A percentile compares a stretch with the other conserved stretches of the same genome.
These are phyloP conservation scores for Thaumatotibia leucotreta DNA, from an alignment of 1,140 invertebrate genomes.

Conservation along the genomic window DNA sequence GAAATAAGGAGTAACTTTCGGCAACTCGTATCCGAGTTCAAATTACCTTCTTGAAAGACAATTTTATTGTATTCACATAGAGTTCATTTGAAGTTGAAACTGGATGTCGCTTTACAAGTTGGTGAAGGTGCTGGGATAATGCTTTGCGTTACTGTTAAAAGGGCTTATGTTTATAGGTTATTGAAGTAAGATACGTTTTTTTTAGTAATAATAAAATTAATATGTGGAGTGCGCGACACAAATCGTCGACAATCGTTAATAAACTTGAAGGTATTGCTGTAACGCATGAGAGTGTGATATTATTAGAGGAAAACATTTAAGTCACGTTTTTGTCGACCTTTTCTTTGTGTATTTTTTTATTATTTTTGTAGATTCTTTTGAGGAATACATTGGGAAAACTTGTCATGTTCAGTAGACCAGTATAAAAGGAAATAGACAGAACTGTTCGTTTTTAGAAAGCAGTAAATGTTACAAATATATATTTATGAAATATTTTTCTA, in stretches of 20 bases:
- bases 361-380: neutral
- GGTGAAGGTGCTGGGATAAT: neutral
- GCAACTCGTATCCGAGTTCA: neutral
- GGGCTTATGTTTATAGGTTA: neutral
- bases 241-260: neutral
- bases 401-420: neutral
- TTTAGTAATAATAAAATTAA: neutral
- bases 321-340: neutral
- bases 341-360: neutral
- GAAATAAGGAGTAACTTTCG: neutral
- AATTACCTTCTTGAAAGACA: neutral
- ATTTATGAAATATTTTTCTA: too few relatives aligned
- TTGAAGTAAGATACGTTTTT: neutral
- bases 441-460: too few relatives aligned
- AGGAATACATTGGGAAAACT: too few relatives aligned
- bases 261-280: neutral
- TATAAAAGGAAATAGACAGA: too few relatives aligned
- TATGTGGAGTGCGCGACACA: neutral
- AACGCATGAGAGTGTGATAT: neutral
- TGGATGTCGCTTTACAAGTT: neutral
- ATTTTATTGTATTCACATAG: neutral
- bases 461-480: too few relatives aligned
- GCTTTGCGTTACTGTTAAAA: neutral
- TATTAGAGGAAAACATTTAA: neutral
- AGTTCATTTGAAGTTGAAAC: neutral